Base-by-base conservation (phyloP, 2,113 vertebrate species). In the Trinectes maculatus region DNA sequence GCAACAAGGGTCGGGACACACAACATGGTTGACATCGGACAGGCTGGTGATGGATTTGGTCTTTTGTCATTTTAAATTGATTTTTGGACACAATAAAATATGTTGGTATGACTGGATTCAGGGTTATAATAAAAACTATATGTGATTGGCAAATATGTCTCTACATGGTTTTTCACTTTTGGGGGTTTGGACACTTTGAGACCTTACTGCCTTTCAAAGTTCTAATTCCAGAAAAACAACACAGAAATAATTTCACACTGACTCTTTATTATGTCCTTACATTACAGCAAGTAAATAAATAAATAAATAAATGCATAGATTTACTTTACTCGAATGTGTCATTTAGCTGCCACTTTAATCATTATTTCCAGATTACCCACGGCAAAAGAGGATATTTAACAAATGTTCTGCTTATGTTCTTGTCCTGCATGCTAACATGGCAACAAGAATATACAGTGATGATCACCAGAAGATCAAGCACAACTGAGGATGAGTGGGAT, bases 261-360 rank as follows among this genome's bases (percentile, higher is more conserved):
- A 47, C 52, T 56, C 71, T 88, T 84, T 83, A 87, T 84, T 90
- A 47, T 21, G 39, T 65, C 24, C 33, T 70, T 26, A 31, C 37
- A 24, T 54, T 37, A 84, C 48, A 74, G 26, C 8, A 19, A 31
- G 25, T 8, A 51, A 51, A 51, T 46, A 44, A 48, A 19, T 44
- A n/a, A n/a, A 73, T n/a, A 63, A 44, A 76, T 57, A 58, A 1
- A 59, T 3, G 62, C 49, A 53, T 13, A 21, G 12, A 34, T 61
- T 31, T 33, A 42, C 3, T 55, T 34, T 46, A 2, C 49, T 2
- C 7, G 28, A 4, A 42, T 43, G 25, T 12, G 60, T 1, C 48
- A 59, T 12, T 70, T 89, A 89, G 88, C 88, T 89, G 88, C 88
- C 88, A 40, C n/a, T 66, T 71, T 19, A 65, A 71, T 25, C 6